These are phyloP conservation scores for Falcunculus frontatus DNA, from an alignment of 2,113 vertebrate species.

Conservation along the genomic window DNA sequence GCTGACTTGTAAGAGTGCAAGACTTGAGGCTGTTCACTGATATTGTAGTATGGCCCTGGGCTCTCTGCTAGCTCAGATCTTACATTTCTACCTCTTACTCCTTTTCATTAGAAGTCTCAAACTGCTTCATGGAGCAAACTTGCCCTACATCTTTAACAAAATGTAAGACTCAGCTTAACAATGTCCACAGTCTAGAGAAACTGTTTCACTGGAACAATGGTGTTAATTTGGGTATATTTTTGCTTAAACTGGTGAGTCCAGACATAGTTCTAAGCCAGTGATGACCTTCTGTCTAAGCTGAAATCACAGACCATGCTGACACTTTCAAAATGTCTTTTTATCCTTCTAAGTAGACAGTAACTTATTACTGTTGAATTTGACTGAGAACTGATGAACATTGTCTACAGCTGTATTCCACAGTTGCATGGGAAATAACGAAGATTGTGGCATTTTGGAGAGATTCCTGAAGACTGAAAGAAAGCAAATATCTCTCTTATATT, in stretches of 20 bases:
- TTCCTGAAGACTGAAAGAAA: background rate
- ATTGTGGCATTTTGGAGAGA: background rate
- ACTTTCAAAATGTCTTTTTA: background rate
- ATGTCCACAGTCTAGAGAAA: background rate
- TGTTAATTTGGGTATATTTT: background rate
- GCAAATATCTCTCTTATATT: background rate
- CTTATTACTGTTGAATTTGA: background rate
- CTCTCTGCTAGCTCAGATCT: background rate
- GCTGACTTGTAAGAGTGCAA: background rate
- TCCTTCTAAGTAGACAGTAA: background rate
- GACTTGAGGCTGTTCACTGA: background rate
- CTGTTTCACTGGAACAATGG: background rate
- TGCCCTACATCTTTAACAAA: background rate
- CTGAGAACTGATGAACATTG: background rate
- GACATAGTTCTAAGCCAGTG: background rate
- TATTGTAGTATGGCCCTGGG: too few relatives aligned
- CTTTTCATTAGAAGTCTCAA: background rate
- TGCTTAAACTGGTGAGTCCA: background rate
- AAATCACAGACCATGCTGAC: background rate
- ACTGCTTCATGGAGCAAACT: background rate
- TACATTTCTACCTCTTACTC: background rate
- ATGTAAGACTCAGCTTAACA: background rate
- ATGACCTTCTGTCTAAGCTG: background rate
- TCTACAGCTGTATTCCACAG: background rate
- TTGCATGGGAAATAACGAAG: background rate